Evolutionary conservation across 1,140 invertebrate genomes (phyloP).

Genomic region (Drosophila hydei): DNA sequence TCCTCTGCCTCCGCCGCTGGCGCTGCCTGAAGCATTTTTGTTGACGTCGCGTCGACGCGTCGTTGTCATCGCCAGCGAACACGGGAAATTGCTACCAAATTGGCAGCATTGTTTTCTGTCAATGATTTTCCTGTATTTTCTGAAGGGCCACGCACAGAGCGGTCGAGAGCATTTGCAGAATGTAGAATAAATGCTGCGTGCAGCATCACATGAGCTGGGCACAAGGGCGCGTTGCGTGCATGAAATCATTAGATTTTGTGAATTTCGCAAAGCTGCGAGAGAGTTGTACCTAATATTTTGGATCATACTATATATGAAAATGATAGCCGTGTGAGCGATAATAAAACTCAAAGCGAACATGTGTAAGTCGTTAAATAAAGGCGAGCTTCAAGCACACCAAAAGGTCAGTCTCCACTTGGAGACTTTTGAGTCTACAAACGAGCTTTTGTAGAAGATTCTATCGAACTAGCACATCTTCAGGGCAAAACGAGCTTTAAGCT

Average conservation of each 20-base stretch:
- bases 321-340: too few relatives aligned
- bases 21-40: constrained; percentile 63
- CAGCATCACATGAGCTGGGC: constrained; percentile 26
- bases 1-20: constrained; percentile 54
- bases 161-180: constrained; percentile 22
- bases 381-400: too few relatives aligned
- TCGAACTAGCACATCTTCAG: too few relatives aligned
- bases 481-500: too few relatives aligned
- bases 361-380: too few relatives aligned
- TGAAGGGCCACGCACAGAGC: not conserved
- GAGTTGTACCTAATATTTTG: not conserved
- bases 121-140: constrained; percentile 38
- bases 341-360: too few relatives aligned
- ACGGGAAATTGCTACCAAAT: constrained; percentile 70
- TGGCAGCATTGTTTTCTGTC: constrained; percentile 77
- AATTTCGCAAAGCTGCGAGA: constrained; percentile 17
- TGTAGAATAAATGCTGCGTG: too few relatives aligned
- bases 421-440: too few relatives aligned
- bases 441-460: too few relatives aligned
- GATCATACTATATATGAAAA: not conserved
- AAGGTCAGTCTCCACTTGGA: too few relatives aligned
- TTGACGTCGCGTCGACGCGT: constrained; percentile 17
- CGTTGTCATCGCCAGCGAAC: constrained; percentile 30
- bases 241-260: constrained; percentile 28
- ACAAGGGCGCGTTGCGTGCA: constrained; percentile 33